Evolutionary conservation across 2,113 vertebrate genomes (phyloP).

Genomic region (Origma solitaria): DNA sequence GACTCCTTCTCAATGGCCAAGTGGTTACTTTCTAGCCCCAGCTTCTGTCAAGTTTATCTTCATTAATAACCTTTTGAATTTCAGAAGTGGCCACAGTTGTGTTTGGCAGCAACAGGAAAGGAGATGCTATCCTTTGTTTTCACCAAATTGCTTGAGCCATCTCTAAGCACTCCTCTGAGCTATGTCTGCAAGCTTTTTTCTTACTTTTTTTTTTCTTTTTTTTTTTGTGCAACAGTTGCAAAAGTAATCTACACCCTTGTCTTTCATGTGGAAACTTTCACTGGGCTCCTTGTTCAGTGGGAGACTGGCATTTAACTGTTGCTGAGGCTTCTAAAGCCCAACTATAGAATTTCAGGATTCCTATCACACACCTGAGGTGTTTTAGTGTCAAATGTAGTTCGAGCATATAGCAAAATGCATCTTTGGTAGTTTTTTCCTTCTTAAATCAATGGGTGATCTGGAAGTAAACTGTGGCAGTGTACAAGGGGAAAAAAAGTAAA

Average conservation of each 20-base stretch:
- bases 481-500: background rate
- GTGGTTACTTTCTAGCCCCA: background rate
- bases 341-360: background rate
- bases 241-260: background rate
- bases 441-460: background rate
- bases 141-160: background rate
- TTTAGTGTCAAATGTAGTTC: background rate
- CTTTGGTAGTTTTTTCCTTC: background rate
- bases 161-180: background rate
- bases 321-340: background rate
- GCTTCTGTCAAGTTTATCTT: background rate
- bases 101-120: background rate
- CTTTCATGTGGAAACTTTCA: background rate
- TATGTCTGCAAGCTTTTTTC: accelerated
- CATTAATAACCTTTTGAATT: background rate
- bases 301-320: background rate
- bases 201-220: too few relatives aligned
- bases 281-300: background rate
- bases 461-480: background rate
- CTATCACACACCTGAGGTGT: background rate
- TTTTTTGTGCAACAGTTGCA: background rate
- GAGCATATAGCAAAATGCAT: background rate
- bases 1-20: background rate
- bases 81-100: background rate
- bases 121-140: background rate